These are phyloP conservation scores for Patella caerulea DNA, from an alignment of 2,888 invertebrate species.

Conservation along the genomic window DNA sequence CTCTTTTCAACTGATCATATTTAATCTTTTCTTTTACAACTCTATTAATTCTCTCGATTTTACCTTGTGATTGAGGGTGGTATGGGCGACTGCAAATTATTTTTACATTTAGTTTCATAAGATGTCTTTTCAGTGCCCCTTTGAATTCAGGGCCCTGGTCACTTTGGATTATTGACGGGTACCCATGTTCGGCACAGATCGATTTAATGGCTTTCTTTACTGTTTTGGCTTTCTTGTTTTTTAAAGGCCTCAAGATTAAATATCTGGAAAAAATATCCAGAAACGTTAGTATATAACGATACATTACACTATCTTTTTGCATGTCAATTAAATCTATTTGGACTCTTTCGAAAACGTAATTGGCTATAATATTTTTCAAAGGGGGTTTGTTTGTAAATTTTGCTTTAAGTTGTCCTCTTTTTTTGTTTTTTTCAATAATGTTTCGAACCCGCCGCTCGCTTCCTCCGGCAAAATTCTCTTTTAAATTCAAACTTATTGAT, in stretches of 20 bases:
- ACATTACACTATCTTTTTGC: neutral
- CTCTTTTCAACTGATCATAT: neutral
- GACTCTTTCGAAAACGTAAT: neutral
- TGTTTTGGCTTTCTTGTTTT: neutral
- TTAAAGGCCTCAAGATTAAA: neutral
- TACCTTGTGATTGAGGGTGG: conserved; percentile 22
- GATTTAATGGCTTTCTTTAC: too few relatives aligned
- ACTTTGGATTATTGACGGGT: conserved; percentile 10
- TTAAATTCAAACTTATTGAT: neutral
- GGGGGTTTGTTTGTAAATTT: neutral
- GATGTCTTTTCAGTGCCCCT: neutral
- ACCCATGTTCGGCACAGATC: too few relatives aligned
- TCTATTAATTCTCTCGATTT: conserved; percentile 6
- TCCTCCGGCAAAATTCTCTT: neutral
- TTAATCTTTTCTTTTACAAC: neutral
- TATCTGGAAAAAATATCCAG: neutral
- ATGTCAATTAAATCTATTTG: neutral
- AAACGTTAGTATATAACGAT: neutral
- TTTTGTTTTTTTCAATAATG: neutral
- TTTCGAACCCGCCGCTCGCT: neutral
- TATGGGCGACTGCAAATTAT: conserved; percentile 14
- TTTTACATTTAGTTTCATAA: neutral
- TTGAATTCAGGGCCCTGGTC: conserved; percentile 21
- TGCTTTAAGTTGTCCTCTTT: neutral
- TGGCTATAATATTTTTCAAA: neutral